Base-by-base conservation (phyloP, 2,888 invertebrate genomes). In the Lasioglossum oenotherae region DNA sequence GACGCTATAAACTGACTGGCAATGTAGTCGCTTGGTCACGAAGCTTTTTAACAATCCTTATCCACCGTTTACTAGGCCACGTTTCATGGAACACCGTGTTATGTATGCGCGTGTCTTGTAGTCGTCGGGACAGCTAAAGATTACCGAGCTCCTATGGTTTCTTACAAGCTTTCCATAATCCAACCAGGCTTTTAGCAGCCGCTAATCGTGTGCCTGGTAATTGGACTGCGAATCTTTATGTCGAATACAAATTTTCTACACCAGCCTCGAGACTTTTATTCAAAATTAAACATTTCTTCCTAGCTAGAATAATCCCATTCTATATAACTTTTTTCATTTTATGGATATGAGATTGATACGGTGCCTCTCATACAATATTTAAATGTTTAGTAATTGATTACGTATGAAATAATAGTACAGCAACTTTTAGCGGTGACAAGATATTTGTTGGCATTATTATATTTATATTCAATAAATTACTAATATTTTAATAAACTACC, bases 121-220 rank as follows among this genome's bases (percentile, higher is more conserved):
- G 64, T 81, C 73, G 78, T 74, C 31, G 78, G 77, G 76, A 60
- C 84, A 78, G 81, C 86, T 89, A 86, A 89, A 89, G 90, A 79
- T 89, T 88, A 82, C 69, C 53, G 78, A 78, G 81, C 76, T 81
- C 80, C 74, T 12, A 49, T 12, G 72, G 53, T 74, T 69, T 74
- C 14, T 60, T 69, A 31, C 4, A 57, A 57, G 49, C n/a, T 79
- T 79, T 82, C 76, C 85, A 60, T 80, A 80, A 74, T 78, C 27
- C 38, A 74, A 74, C 3, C 53, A 44, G n/a, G 27, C 57, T 31
- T 46, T 38, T 16, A 23, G 49, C 31, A 31, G 31, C 69, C 41
- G 74, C 78, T 57, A 64, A 74, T 81, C 78, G 46, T 57, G 35
- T 19, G 27, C 64, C 38, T 19, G 69, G 14, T 6, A 27, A 64